Percentiles rank a stretch among this genome's conserved stretches.
These are phyloP conservation scores for Galerucella pusilla DNA, from an alignment of 2,888 invertebrate species.

Conservation along the genomic window DNA sequence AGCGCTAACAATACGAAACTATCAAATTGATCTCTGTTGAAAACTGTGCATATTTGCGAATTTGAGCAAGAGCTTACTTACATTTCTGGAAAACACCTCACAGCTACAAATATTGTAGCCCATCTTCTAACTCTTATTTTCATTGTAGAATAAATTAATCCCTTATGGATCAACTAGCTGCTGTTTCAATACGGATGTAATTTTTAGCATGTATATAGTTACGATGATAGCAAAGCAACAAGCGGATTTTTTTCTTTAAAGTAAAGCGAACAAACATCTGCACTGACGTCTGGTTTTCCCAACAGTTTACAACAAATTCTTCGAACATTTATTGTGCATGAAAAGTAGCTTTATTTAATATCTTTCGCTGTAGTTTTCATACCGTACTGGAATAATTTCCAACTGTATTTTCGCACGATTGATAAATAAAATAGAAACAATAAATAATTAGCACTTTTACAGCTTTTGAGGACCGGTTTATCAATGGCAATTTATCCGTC, in stretches of 20 bases:
- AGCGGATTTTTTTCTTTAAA: neutral
- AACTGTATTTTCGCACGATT: neutral
- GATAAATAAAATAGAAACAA: neutral
- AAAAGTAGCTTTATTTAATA: neutral
- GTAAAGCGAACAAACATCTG: neutral
- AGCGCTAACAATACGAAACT: too few species aligned
- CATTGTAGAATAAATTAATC: neutral
- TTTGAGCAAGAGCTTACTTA: too few species aligned
- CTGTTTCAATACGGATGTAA: neutral
- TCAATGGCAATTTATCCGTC: too few species aligned
- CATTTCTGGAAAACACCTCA: too few species aligned
- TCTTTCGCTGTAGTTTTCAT: neutral
- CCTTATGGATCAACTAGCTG: neutral
- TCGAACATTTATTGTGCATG: neutral
- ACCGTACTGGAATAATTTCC: neutral
- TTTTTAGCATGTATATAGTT: neutral
- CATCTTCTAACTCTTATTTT: neutral
- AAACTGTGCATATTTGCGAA: too few species aligned
- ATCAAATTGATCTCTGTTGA: too few species aligned
- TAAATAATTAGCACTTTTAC: neutral
- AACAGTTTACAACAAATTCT: neutral
- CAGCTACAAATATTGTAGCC: neutral
- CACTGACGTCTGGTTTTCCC: neutral
- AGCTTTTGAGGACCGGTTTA: too few species aligned
- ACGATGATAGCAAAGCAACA: neutral